Percentiles rank a stretch among this genome's conserved stretches.
Conservation (phyloP, 2,888 invertebrate genomes). For the Melipona bicolor region DNA sequence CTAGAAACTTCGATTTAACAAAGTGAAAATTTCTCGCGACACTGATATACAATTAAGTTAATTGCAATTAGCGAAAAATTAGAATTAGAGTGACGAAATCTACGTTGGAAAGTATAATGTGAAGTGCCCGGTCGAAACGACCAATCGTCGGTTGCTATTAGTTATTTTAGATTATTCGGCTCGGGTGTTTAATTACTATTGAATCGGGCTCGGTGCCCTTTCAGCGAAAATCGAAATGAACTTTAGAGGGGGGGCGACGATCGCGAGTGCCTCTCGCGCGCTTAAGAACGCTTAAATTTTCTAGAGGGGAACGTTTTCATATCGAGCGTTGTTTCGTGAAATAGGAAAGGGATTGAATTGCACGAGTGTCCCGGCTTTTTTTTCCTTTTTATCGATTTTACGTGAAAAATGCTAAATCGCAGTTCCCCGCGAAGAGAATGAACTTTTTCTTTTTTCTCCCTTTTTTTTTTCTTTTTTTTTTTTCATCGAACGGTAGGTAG, state of each 20-base stretch:
- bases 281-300: neutral
- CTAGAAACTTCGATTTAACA: too few relatives aligned
- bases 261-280: neutral
- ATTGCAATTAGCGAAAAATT: too few relatives aligned
- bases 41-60: too few relatives aligned
- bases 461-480: neutral
- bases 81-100: too few relatives aligned
- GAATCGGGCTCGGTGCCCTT: neutral
- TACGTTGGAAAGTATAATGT: too few relatives aligned
- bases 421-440: neutral
- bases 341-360: neutral
- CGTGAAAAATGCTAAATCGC: neutral
- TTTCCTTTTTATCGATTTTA: neutral
- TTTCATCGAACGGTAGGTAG: neutral
- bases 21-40: too few relatives aligned
- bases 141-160: constrained; percentile 29
- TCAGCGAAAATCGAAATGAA: neutral
- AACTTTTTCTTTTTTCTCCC: neutral
- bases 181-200: constrained; percentile 45
- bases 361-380: neutral
- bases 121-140: neutral
- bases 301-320: neutral
- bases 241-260: neutral
- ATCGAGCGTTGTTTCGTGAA: neutral
- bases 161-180: constrained; percentile 30